Evolutionary conservation across 2,113 vertebrate genomes (phyloP).

Genomic region (Catharus bicknelli): DNA sequence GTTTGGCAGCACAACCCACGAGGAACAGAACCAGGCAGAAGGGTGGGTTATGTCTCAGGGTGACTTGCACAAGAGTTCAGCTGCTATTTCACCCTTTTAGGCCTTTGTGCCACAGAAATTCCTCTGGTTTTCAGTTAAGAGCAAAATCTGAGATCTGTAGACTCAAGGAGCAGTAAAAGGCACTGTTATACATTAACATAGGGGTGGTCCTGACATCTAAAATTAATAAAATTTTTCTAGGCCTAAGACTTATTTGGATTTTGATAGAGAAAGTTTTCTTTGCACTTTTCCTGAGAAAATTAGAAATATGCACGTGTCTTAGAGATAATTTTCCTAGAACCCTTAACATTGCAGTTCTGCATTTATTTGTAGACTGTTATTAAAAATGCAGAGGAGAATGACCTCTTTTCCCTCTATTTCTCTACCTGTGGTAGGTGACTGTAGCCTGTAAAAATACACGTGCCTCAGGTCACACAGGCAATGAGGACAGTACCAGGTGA

Average conservation of each 20-base stretch:
- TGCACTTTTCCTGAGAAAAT: background rate
- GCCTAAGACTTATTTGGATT: background rate
- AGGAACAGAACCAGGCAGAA: background rate
- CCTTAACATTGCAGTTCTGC: background rate
- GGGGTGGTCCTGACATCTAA: background rate
- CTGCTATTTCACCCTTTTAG: background rate
- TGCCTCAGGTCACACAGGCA: background rate
- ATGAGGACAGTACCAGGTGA: fast-evolving
- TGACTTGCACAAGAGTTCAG: background rate
- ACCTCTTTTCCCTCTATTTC: background rate
- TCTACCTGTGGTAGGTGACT: background rate
- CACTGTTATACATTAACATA: fast-evolving
- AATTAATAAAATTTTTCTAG: background rate
- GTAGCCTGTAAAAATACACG: background rate
- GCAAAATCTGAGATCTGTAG: background rate
- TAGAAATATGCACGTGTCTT: fast-evolving
- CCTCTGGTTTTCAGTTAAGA: background rate
- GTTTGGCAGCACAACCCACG: fast-evolving
- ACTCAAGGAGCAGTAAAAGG: background rate
- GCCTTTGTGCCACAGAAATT: background rate
- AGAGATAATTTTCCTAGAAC: fast-evolving
- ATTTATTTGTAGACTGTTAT: background rate
- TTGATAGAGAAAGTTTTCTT: background rate
- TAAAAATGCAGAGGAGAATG: background rate
- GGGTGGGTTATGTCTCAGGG: background rate